These are phyloP conservation scores for Plagodis dolabraria DNA, from an alignment of 2,888 invertebrate species.

Conservation along the genomic window DNA sequence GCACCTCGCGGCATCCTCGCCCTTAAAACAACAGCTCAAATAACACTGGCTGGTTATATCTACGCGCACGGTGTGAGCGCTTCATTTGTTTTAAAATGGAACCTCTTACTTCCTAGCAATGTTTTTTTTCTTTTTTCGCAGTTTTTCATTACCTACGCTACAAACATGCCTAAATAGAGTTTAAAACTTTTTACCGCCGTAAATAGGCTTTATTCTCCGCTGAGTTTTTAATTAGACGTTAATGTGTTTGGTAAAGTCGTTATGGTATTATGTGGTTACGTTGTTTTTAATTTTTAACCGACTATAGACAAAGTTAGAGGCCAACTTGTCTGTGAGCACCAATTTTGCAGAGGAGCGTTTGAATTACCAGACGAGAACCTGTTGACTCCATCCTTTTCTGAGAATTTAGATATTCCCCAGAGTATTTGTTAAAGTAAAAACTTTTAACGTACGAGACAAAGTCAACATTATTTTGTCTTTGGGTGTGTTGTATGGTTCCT, in stretches of 20 bases:
- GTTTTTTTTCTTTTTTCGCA: conserved; percentile 19
- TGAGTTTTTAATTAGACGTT: conserved; percentile 24
- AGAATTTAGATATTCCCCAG: not conserved
- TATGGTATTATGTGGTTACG: conserved; percentile 9
- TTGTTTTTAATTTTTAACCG: conserved; percentile 15
- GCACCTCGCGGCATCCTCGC: conserved; percentile 27
- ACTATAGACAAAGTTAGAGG: not conserved
- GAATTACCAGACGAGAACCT: conserved; percentile 5
- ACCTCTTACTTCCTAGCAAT: conserved; percentile 42
- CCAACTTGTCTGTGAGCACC: not conserved
- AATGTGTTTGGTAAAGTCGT: conserved; percentile 21
- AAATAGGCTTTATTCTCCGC: conserved; percentile 24
- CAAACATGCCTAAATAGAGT: conserved; percentile 22
- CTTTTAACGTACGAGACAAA: not conserved
- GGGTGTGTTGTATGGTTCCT: too few relatives aligned
- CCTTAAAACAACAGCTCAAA: conserved; percentile 47
- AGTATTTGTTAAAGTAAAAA: not conserved
- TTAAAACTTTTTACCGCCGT: conserved; percentile 20
- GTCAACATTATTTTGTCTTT: too few relatives aligned
- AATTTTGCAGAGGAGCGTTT: not conserved
- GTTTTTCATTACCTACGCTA: conserved; percentile 30
- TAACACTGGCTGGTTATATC: conserved; percentile 46
- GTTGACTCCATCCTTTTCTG: conserved; percentile 9
- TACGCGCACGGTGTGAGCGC: conserved; percentile 50
- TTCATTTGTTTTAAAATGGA: conserved; percentile 56